A percentile compares a stretch with the other conserved stretches of the same genome.
Conservation (phyloP, 2,888 invertebrate species). For the Dicranocentrus wangi region DNA sequence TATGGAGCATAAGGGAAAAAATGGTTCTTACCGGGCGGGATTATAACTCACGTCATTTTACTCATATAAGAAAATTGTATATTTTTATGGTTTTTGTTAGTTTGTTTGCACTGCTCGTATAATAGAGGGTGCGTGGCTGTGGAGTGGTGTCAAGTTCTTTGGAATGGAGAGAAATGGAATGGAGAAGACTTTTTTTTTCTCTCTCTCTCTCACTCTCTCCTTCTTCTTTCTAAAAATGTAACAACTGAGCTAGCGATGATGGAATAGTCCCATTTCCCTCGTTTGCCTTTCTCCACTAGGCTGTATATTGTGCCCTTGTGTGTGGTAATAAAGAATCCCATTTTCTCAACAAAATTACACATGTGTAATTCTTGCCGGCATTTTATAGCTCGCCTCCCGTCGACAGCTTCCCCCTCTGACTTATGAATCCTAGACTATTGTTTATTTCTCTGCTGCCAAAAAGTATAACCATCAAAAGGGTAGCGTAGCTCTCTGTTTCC, state of each 20-base stretch:
- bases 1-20: constrained; percentile 22
- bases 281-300: constrained; percentile 43
- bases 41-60: constrained; percentile 56
- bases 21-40: constrained; percentile 45
- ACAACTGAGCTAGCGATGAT: constrained; percentile 54
- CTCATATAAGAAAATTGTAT: constrained; percentile 44
- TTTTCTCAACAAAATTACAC: constrained; percentile 66
- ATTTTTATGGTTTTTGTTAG: constrained; percentile 28
- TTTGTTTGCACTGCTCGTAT: constrained; percentile 11
- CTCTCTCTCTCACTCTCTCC: neutral
- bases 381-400: constrained; percentile 62
- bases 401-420: constrained; percentile 59
- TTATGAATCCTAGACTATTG: constrained; percentile 53
- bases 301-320: constrained; percentile 59
- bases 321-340: constrained; percentile 61
- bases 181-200: constrained; percentile 42
- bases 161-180: constrained; percentile 41
- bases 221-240: constrained; percentile 35
- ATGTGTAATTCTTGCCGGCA: constrained; percentile 62
- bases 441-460: constrained; percentile 53
- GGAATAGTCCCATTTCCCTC: constrained; percentile 61
- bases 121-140: constrained; percentile 17
- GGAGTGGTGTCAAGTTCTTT: constrained; percentile 53
- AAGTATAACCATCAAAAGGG: constrained; percentile 42
- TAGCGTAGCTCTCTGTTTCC: too few relatives aligned